These are phyloP conservation scores for Anser cygnoides DNA, from an alignment of 2,113 vertebrate genomes.

Conservation along the genomic window DNA sequence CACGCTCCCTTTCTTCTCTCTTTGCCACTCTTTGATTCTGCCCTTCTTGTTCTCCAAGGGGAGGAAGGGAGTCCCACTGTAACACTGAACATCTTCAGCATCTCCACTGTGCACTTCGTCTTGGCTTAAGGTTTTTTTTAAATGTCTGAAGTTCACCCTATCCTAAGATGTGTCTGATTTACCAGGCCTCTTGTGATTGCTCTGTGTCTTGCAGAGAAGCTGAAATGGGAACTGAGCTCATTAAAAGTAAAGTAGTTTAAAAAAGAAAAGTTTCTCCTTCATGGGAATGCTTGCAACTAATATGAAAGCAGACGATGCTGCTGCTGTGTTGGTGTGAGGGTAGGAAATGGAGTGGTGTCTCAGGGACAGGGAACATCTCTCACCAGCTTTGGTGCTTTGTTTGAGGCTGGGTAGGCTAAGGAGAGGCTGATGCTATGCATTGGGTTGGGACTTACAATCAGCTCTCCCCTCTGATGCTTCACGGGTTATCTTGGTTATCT, in stretches of 20 bases:
- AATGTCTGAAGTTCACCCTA: constrained; percentile 12
- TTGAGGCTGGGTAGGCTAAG: neutral
- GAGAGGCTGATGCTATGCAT: fast-evolving
- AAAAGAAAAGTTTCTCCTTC: neutral
- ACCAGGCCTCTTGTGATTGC: constrained; percentile 11
- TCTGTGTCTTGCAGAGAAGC: neutral
- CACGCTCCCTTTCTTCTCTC: constrained; percentile 35
- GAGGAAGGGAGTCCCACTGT: constrained; percentile 14
- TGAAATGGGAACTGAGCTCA: constrained; percentile 15
- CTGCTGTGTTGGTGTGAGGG: neutral
- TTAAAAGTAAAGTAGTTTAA: constrained; percentile 29
- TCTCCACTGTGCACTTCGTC: neutral
- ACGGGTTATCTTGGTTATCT: neutral
- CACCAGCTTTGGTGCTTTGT: neutral
- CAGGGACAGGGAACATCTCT: neutral
- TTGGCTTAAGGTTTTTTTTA: neutral
- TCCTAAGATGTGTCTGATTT: constrained; percentile 35
- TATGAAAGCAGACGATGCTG: neutral
- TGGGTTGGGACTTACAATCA: neutral
- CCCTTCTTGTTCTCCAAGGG: constrained; percentile 14
- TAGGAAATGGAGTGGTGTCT: neutral
- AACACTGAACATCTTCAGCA: constrained; percentile 8
- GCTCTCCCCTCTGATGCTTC: neutral
- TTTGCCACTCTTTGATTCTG: constrained; percentile 52
- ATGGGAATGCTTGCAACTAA: neutral